These are phyloP conservation scores for Phrynocephalus forsythii DNA, from an alignment of 2,797 vertebrate genomes.

Conservation along the genomic window DNA sequence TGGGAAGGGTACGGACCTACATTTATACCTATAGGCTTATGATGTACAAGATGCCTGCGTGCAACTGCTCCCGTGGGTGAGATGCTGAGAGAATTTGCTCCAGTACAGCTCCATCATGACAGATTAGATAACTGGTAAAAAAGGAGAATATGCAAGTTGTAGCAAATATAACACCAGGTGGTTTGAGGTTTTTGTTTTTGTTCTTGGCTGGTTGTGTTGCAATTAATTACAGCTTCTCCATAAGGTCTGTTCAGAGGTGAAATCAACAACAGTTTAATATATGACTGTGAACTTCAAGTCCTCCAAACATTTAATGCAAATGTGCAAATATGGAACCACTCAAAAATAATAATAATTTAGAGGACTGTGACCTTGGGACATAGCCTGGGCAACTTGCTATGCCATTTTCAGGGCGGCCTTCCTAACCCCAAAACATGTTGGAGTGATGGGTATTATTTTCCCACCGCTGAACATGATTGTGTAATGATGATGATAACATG, in stretches of 20 bases:
- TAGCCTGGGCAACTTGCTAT: conserved; percentile 11
- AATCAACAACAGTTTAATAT: conserved; percentile 50
- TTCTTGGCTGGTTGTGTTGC: conserved; percentile 40
- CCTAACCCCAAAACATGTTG: conserved; percentile 12
- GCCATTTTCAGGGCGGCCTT: conserved; percentile 37
- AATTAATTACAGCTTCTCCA: conserved; percentile 53
- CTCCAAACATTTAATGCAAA: conserved; percentile 3
- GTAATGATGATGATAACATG: conserved; percentile 48
- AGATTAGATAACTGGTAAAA: conserved; percentile 41
- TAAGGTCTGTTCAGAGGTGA: conserved; percentile 33
- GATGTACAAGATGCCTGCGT: conserved; percentile 46
- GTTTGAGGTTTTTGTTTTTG: conserved; percentile 59
- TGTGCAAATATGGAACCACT: neutral
- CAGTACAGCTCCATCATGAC: neutral
- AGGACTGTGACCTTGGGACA: conserved; percentile 23
- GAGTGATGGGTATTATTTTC: conserved; percentile 10
- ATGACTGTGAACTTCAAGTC: neutral
- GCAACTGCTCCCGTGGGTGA: conserved; percentile 37
- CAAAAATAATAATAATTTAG: conserved; percentile 2
- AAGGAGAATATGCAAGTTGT: conserved; percentile 33
- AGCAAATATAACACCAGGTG: conserved; percentile 41
- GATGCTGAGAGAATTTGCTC: conserved; percentile 16
- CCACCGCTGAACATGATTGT: conserved; percentile 29
- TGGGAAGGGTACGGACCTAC: conserved; percentile 27
- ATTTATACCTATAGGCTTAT: conserved; percentile 42